Evolutionary conservation across 2,888 invertebrate genomes (phyloP), one percentile per base, ranked within the genome.

Genomic region (Agrilus biguttatus): DNA sequence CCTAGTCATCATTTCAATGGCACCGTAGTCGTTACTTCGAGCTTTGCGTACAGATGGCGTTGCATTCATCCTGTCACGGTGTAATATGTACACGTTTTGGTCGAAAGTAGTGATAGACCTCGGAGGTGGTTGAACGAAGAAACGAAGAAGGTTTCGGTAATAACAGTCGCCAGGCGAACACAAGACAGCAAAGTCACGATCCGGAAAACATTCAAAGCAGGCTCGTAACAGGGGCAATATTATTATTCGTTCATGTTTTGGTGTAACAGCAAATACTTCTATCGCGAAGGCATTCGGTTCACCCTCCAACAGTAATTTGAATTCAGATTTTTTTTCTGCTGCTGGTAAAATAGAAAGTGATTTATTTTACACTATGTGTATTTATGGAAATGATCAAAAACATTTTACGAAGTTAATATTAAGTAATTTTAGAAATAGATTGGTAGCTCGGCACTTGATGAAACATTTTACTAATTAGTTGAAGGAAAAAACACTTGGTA

Each of bases 151-250:
- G 0, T 73, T 68, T 44, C 72, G 72, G n/a, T 67, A 63, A 0
- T 68, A 60, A 37, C 68, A 64, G 4, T 65, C 63, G 0, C 72
- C 69, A 0, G 80, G 79, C 7, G 77, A 52, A 7, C 75, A 70
- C 45, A 78, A 57, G 12, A 77, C 60, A 55, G 78, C 76, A 53
- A 80, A 83, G 38, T 84, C 80, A 21, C 70, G 68, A 5, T 74
- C 65, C 2, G 77, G 77, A 62, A 74, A 80, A 35, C 76, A 68
- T 53, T 80, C 76, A 58, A 83, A 84, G 0, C 79, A 73, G 1
- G 76, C 77, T 49, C 74, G 72, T 12, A 84, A 60, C 39, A 83
- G 68, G 49, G 77, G 72, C 42, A 67, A 67, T 0, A 71, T 59
- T 62, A 72, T 59, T 52, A 73, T 70, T 2, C 33, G 8, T 47